Conservation (phyloP, 2,888 invertebrate genomes). For the Tortrix viridana region DNA sequence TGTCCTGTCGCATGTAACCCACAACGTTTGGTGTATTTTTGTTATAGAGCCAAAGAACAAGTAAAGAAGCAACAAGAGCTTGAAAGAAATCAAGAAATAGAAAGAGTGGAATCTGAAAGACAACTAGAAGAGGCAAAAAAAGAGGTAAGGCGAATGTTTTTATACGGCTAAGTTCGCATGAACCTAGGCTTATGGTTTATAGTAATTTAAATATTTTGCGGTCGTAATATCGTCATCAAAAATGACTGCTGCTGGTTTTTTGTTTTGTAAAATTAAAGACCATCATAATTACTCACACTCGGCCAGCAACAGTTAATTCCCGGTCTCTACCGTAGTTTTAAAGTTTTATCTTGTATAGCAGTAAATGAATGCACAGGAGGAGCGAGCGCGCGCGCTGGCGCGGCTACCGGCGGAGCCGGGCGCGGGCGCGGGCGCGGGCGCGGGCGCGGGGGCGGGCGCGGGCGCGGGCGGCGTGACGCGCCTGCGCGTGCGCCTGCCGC, state of each 20-base stretch:
- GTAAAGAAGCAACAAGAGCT: conserved; percentile 90
- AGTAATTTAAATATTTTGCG: no score
- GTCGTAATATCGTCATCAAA: no score
- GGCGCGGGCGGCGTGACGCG: conserved; percentile 85
- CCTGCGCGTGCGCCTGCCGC: conserved; percentile 92
- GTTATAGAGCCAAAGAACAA: conserved; percentile 92
- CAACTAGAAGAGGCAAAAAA: conserved; percentile 89
- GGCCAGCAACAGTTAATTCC: no score
- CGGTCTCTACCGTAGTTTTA: not conserved
- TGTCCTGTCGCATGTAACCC: no score
- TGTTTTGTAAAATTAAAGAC: no score
- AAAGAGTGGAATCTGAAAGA: conserved; percentile 90
- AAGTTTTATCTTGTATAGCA: no score
- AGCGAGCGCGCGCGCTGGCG: conserved; percentile 85
- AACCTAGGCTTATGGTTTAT: no score
- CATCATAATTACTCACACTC: no score
- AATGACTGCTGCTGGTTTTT: no score
- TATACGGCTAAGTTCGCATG: no score
- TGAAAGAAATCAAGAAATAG: conserved; percentile 88
- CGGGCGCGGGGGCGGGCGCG: conserved; percentile 88
- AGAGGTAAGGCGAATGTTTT: conserved; percentile 80
- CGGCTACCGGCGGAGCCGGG: conserved; percentile 90
- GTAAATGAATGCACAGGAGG: conserved; percentile 73
- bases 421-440: conserved; percentile 84
- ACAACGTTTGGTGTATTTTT: no score